Percentiles rank a stretch among this genome's conserved stretches.
phyloP scores from a whole-genome alignment of 2,888 invertebrate species.

The Pyrochroa serraticornis region DNA sequence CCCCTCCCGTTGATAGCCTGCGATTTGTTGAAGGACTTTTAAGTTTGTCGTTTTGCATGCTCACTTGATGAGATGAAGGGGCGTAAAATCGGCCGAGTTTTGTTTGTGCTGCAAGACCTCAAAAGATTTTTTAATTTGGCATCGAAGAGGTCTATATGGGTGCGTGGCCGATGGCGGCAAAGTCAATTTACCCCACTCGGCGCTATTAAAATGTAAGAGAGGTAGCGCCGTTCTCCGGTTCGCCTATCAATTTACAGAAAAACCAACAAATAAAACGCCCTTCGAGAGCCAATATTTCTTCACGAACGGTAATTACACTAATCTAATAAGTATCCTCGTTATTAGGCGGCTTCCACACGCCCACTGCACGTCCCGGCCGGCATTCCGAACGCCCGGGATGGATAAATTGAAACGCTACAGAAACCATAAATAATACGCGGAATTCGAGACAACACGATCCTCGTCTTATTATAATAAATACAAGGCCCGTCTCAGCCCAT shows the following conservation, averaged over 20 bases:
- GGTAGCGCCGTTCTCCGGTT: no score
- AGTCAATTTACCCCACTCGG: no score
- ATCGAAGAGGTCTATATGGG: no score
- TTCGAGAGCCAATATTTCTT: constrained; percentile 38
- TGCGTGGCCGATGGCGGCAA: no score
- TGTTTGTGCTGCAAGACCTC: no score
- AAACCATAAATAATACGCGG: constrained; percentile 57
- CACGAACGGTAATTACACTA: constrained; percentile 51
- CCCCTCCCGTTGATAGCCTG: no score
- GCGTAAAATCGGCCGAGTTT: no score
- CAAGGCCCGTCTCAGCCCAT: constrained; percentile 43
- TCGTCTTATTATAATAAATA: constrained; percentile 54
- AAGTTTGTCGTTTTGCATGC: no score
- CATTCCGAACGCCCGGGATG: constrained; percentile 34
- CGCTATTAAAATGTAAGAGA: no score
- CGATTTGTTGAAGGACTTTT: no score
- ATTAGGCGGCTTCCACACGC: constrained; percentile 56
- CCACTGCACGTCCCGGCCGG: constrained; percentile 41
- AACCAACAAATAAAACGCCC: constrained; percentile 30
- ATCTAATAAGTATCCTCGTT: constrained; percentile 55
- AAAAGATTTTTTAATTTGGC: no score
- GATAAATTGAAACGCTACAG: constrained; percentile 56
- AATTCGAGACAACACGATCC: constrained; percentile 54
- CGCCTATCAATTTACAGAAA: constrained; percentile 17
- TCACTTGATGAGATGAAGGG: no score